phyloP scores from a whole-genome alignment of 2,113 vertebrate genomes.

The Bos taurus region DNA sequence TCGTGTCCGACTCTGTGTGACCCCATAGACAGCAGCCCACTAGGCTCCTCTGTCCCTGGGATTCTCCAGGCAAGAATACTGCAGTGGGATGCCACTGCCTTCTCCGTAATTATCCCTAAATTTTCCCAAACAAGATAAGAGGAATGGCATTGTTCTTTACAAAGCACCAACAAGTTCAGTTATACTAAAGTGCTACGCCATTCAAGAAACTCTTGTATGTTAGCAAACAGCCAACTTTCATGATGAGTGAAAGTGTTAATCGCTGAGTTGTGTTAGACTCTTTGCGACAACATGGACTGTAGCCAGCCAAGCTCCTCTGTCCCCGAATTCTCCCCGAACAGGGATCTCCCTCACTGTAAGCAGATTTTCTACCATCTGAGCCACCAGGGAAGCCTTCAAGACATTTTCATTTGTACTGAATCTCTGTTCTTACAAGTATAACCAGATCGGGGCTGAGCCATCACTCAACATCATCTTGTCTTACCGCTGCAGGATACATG shows the following conservation, averaged over 20 bases:
- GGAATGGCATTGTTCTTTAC: neutral
- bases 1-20: too few species aligned
- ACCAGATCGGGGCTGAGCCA: neutral
- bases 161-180: neutral
- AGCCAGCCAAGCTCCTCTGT: neutral
- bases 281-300: neutral
- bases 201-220: neutral
- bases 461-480: rapidly evolving
- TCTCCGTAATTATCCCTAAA: neutral
- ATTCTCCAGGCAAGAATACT: too few species aligned
- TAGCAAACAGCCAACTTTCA: neutral
- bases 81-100: too few species aligned
- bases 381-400: neutral
- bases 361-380: neutral
- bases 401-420: neutral
- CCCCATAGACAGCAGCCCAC: too few species aligned
- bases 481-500: conserved; percentile 42
- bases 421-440: neutral
- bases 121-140: neutral
- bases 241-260: neutral
- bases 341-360: neutral
- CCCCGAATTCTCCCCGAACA: neutral
- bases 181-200: neutral
- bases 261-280: neutral
- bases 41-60: too few species aligned